phyloP scores from a whole-genome alignment of 2,888 invertebrate genomes.

The Exocentrus adspersus region DNA sequence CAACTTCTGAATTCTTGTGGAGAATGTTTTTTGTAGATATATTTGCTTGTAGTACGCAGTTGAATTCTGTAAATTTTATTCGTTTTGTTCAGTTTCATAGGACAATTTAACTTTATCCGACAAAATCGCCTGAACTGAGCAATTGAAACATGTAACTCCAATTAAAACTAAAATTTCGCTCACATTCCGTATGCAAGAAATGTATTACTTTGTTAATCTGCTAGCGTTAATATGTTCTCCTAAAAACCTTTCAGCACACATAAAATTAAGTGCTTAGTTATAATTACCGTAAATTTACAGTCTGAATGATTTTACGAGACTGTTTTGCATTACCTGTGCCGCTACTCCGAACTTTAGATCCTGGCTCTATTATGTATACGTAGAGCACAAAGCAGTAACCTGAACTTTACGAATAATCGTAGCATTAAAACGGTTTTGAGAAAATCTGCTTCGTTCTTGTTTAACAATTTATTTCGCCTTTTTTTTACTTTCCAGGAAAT shows the following conservation, averaged over 20 bases:
- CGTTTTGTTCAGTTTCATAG: too few relatives aligned
- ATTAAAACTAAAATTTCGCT: constrained; percentile 2
- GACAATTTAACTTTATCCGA: background rate
- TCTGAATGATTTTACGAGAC: background rate
- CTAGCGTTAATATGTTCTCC: background rate
- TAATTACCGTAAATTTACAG: constrained; percentile 20
- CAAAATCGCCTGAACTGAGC: background rate
- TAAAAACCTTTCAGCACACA: constrained; percentile 4
- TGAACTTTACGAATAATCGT: constrained; percentile 11
- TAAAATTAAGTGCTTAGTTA: constrained; percentile 5
- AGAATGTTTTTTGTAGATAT: too few relatives aligned
- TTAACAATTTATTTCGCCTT: constrained; percentile 39
- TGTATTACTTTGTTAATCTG: constrained; percentile 1
- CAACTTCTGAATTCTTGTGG: too few relatives aligned
- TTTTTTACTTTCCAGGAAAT: constrained; percentile 31
- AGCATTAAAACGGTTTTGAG: constrained; percentile 26
- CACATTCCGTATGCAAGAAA: constrained; percentile 2
- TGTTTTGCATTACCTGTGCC: constrained; percentile 6
- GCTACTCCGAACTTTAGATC: constrained; percentile 1
- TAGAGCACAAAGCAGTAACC: constrained; percentile 8
- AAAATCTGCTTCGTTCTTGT: constrained; percentile 30
- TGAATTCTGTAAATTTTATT: too few relatives aligned
- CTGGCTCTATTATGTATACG: constrained; percentile 4
- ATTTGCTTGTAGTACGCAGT: too few relatives aligned
- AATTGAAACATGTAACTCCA: background rate